Percentiles rank a stretch among this genome's conserved stretches.
Evolutionary conservation across 2,888 invertebrate genomes (phyloP).

Genomic region (Eudemis profundana): DNA sequence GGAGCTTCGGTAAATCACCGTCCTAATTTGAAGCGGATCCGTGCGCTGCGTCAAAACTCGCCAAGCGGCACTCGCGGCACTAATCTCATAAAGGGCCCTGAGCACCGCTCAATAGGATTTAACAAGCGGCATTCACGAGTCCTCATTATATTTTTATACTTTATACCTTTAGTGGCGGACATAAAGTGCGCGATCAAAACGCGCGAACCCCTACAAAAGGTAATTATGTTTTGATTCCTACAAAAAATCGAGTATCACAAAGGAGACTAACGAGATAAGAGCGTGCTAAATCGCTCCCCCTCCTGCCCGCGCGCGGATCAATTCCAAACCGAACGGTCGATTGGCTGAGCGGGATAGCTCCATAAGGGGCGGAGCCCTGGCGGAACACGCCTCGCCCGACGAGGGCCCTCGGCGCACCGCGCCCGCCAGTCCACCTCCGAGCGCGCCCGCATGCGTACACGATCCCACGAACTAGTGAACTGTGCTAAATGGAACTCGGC

Average conservation of each 20-base stretch:
- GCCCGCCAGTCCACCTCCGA: slow-evolving; percentile 78
- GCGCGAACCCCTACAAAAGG: slow-evolving; percentile 85
- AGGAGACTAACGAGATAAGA: slow-evolving; percentile 86
- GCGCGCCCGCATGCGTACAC: slow-evolving; percentile 84
- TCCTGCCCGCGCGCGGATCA: slow-evolving; percentile 78
- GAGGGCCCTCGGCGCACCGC: slow-evolving; percentile 60
- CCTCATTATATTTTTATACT: slow-evolving; percentile 85
- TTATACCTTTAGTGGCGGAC: slow-evolving; percentile 76
- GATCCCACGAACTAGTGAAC: slow-evolving; percentile 73
- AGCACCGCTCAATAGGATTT: slow-evolving; percentile 82
- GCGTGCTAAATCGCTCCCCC: slow-evolving; percentile 84
- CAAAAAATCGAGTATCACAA: slow-evolving; percentile 84
- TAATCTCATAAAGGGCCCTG: slow-evolving; percentile 78
- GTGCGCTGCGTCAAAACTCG: slow-evolving; percentile 64
- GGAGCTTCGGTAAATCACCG: slow-evolving; percentile 73
- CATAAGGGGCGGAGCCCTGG: slow-evolving; percentile 51
- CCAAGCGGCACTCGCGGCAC: slow-evolving; percentile 62
- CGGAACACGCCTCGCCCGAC: slow-evolving; percentile 58
- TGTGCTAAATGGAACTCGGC: slow-evolving; percentile 83
- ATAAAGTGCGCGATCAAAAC: slow-evolving; percentile 84
- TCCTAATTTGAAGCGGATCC: slow-evolving; percentile 82
- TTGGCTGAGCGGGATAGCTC: slow-evolving; percentile 77
- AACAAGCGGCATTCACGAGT: slow-evolving; percentile 82
- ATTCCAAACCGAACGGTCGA: slow-evolving; percentile 77
- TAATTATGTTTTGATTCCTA: slow-evolving; percentile 86